Percentiles rank a stretch among this genome's conserved stretches.
Evolutionary conservation across 2,113 vertebrate genomes (phyloP).

Genomic region (Nettapus auritus): DNA sequence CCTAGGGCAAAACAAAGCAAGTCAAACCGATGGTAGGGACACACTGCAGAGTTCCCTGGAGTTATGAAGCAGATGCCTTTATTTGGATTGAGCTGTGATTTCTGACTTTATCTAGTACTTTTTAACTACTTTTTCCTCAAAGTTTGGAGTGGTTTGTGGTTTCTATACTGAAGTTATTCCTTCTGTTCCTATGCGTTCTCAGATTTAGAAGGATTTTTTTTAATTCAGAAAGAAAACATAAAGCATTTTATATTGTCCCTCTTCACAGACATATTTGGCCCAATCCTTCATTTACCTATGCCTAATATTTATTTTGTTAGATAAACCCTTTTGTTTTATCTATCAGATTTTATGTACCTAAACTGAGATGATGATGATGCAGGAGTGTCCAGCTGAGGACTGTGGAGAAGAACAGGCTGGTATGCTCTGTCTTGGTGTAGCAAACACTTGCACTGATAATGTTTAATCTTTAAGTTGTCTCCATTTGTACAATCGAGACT

Average conservation of each 20-base stretch:
- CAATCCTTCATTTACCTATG: neutral
- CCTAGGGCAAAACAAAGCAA: neutral
- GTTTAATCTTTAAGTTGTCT: neutral
- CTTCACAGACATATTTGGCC: neutral
- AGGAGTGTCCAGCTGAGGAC: neutral
- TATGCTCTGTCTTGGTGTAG: neutral
- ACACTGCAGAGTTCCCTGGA: neutral
- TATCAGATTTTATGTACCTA: neutral
- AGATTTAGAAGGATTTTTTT: neutral
- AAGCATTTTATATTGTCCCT: neutral
- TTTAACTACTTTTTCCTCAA: neutral
- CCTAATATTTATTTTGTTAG: neutral
- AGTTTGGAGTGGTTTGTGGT: neutral
- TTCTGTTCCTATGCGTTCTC: neutral
- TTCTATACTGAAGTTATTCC: neutral
- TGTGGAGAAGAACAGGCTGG: neutral
- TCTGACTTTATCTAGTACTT: neutral
- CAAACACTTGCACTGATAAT: neutral
- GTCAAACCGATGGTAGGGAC: neutral
- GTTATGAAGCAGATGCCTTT: neutral
- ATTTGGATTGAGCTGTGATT: neutral
- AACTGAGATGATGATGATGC: neutral
- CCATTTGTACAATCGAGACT: neutral
- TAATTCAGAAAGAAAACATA: neutral
- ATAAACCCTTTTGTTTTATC: neutral